Base-by-base conservation (phyloP, 1,140 invertebrate species). In the Drosophila orena region DNA sequence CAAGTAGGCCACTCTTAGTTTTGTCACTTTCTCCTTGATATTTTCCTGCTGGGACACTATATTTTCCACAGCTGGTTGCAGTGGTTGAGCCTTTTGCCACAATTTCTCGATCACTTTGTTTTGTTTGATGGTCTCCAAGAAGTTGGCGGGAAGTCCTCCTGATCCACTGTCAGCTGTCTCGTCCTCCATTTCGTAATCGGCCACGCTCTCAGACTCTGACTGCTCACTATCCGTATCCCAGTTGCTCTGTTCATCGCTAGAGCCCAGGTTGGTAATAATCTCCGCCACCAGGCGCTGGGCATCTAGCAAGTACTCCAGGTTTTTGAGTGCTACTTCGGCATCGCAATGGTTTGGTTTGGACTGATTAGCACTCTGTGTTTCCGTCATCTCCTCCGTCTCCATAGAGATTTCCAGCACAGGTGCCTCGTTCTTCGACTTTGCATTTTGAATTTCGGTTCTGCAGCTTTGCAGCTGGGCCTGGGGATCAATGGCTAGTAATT, bases 201-300 rank as follows among this genome's bases (percentile, higher is more conserved):
- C 69, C 49, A 91, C 80, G 58, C 79, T 81, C 62, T 90, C 89
- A n/a, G 61, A 53, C 22, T 91, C 89, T 2, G 89, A 91, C 27
- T 70, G 35, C 20, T 90, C 83, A 8, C 78, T 78, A 15, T 70
- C 74, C 1, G 78, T 70, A 22, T 44, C 71, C 53, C 59, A 65
- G 11, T 70, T 59, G n/a, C 62, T 70, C 17, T 90, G 79, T 7
- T 84, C 79, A 17, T 95, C 94, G 83, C 92, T 91, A 30, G 95
- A 95, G 73, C 95, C 96, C 30, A 96, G 91, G 92, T 96, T 96
- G 14, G 95, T 94, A 50, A 96, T 91, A 53, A 96, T 95, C 92
- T 96, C 95, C 56, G 96, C 88, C 6, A 95, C 94, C 78, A 94
- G 93, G 75, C 95, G 94, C 83, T 96, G 95, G 2, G 95, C 94